A percentile compares a stretch with the other conserved stretches of the same genome.
These are phyloP conservation scores for Cyprinodon variegatus DNA, from an alignment of 2,113 vertebrate species.

Conservation along the genomic window DNA sequence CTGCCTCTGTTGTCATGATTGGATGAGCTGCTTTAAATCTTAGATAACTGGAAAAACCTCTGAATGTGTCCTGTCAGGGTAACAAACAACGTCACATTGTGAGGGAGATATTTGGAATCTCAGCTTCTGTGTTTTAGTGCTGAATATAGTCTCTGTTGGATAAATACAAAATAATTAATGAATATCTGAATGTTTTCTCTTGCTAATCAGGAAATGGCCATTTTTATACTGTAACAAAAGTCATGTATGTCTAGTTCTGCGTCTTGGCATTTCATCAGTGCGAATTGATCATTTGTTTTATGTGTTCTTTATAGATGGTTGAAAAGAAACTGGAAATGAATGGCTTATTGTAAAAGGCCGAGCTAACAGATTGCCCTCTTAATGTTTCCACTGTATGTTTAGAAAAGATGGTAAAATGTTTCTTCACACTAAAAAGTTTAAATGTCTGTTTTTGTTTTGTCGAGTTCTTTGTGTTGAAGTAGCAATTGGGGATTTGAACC, in stretches of 20 bases:
- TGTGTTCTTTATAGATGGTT: constrained; percentile 17
- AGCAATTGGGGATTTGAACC: constrained; percentile 33
- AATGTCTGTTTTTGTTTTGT: constrained; percentile 43
- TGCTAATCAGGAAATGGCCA: constrained; percentile 17
- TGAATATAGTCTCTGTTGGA: constrained; percentile 59
- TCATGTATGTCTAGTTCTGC: constrained; percentile 22
- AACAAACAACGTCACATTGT: constrained; percentile 16
- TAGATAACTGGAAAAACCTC: constrained; percentile 53
- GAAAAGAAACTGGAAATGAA: constrained; percentile 43
- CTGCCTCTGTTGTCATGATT: constrained; percentile 62
- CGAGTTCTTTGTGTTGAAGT: constrained; percentile 20
- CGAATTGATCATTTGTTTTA: constrained; percentile 26
- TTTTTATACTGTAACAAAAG: constrained; percentile 37
- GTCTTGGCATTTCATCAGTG: constrained; percentile 24
- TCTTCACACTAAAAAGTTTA: constrained; percentile 31
- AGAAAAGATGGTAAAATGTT: constrained; percentile 30
- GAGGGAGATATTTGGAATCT: constrained; percentile 21
- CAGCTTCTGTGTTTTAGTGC: constrained; percentile 24
- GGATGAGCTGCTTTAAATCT: constrained; percentile 52
- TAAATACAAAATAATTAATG: constrained; percentile 4
- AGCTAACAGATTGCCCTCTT: constrained; percentile 28
- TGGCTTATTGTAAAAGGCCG: constrained; percentile 20
- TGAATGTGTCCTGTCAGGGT: constrained; percentile 57
- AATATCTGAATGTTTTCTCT: constrained; percentile 4
- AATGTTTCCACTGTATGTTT: constrained; percentile 28